Base-by-base conservation (phyloP, 2,888 invertebrate species). In the Nemurella pictetii region DNA sequence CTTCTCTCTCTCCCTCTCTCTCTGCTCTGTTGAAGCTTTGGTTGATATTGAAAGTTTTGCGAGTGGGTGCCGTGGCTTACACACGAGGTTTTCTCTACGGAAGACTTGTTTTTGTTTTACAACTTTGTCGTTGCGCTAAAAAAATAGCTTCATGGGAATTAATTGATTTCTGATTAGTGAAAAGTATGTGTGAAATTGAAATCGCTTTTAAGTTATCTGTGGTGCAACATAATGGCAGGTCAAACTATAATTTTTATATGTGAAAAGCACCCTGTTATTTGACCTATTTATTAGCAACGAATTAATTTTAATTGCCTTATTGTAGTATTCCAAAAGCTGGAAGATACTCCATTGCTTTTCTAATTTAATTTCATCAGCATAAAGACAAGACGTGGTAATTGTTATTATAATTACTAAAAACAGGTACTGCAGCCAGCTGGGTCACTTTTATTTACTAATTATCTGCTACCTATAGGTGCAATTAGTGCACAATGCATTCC, bases 41-140 rank as follows among this genome's bases (percentile, higher is more conserved):
- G 80, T 35, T 81, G 80, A 81, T 35, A 35, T 81, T 81, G 12
- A 32, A 32, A 81, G 55, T 36, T 81, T 26, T 30, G n/a, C 36
- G 80, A 0, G 55, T 27, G 80, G 35, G n/a, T 35, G 32, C 36
- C 80, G 15, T 36, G 36, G 84, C 84, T 85, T 83, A 85, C 73
- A 7, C 9, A 35, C 32, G 84, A 83, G 84, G 80, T 84, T 80
- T 84, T 35, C 80, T 29, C 35, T 26, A 25, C 32, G 73, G 72
- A 84, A 84, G 35, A 74, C 74, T 84, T 81, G 78, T 85, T 84
- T 83, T 83, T 83, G 83, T 80, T 83, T 75, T 27, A 7, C 25
- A 26, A 3, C 75, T 7, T 55, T 20, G 55, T 55, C 32, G 32
- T 3, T 32, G 32, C 32, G 3, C 4, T 32, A 5, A 32, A 32